phyloP scores from a whole-genome alignment of 2,888 invertebrate genomes.

The Agelastica alni region DNA sequence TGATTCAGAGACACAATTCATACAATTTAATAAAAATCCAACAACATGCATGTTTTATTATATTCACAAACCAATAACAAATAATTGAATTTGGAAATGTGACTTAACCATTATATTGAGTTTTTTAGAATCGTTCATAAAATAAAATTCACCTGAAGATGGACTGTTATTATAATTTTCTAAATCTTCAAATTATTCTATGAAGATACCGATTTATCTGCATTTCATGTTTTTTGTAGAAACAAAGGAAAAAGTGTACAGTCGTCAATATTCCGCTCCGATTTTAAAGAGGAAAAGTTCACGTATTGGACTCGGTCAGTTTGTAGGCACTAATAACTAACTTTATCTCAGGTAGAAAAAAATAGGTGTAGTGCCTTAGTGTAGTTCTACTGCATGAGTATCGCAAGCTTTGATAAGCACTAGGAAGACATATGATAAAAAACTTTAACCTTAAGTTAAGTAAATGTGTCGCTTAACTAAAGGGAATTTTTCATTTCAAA shows the following conservation, averaged over 20 bases:
- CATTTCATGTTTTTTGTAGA: constrained; percentile 38
- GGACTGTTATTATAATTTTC: too few relatives aligned
- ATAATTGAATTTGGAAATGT: too few relatives aligned
- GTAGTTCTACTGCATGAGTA: constrained; percentile 55
- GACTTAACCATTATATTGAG: too few relatives aligned
- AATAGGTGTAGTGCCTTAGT: constrained; percentile 56
- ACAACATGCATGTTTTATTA: too few relatives aligned
- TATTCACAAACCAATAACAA: too few relatives aligned
- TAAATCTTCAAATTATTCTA: too few relatives aligned
- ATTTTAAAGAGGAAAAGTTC: constrained; percentile 91
- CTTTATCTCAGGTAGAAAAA: constrained; percentile 65
- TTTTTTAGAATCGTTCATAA: too few relatives aligned
- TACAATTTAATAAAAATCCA: too few relatives aligned
- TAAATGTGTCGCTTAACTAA: neutral
- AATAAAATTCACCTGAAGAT: too few relatives aligned
- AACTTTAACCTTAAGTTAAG: constrained; percentile 2
- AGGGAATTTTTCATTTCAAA: neutral
- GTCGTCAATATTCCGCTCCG: constrained; percentile 94
- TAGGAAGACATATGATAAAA: neutral
- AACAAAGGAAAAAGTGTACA: constrained; percentile 82
- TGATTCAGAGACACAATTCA: too few relatives aligned
- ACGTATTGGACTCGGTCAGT: constrained; percentile 87
- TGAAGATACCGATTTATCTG: too few relatives aligned
- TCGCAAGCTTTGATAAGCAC: constrained; percentile 36
- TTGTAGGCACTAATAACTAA: constrained; percentile 70